These are phyloP conservation scores for Lithobates sylvaticus DNA, from an alignment of 2,797 vertebrate species.

Conservation along the genomic window DNA sequence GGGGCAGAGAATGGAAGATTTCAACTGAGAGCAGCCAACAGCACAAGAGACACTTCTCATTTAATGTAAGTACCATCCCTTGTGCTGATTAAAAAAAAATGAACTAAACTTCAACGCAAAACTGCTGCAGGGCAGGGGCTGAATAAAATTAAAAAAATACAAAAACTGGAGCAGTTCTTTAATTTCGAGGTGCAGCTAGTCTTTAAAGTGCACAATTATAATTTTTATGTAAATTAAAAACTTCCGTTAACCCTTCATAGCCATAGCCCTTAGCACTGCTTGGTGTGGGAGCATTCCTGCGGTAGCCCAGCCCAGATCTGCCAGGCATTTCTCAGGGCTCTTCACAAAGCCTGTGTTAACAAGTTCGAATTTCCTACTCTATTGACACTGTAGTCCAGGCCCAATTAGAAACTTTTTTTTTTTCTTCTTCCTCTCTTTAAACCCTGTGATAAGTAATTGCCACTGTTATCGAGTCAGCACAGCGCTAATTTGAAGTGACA, in stretches of 20 bases:
- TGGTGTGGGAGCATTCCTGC: conserved; percentile 63
- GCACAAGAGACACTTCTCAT: no score
- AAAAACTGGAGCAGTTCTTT: no score
- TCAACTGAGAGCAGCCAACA: no score
- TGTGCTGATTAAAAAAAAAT: no score
- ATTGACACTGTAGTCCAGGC: conserved; percentile 81
- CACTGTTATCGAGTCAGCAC: conserved; percentile 77
- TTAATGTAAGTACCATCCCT: no score
- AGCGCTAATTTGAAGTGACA: conserved; percentile 83
- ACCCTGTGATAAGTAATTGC: conserved; percentile 85
- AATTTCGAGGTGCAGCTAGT: no score
- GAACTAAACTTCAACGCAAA: no score
- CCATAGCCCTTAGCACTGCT: not conserved
- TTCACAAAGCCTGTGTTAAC: conserved; percentile 74
- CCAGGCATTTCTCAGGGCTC: conserved; percentile 66
- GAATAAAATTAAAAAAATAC: no score
- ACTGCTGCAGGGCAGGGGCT: no score
- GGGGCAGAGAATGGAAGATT: no score
- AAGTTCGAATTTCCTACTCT: conserved; percentile 77
- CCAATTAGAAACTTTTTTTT: conserved; percentile 82
- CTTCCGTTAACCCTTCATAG: conserved; percentile 1
- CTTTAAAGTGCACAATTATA: no score
- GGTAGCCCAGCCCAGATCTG: conserved; percentile 64
- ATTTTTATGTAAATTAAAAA: no score
- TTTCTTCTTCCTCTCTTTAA: conserved; percentile 64